Base-by-base conservation (phyloP, 2,797 vertebrate species). In the Dipus sagitta region DNA sequence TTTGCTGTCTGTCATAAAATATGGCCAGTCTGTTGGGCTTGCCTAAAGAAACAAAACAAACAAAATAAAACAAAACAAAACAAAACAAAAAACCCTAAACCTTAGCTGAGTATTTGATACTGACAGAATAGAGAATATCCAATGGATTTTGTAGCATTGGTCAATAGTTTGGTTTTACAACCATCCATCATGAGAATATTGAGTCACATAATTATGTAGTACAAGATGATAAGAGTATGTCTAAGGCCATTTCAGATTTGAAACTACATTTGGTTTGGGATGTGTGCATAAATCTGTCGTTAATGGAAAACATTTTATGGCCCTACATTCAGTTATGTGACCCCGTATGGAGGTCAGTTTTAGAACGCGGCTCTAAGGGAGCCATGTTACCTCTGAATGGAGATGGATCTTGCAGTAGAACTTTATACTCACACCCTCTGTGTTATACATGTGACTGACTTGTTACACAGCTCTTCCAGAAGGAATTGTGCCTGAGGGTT, bases 361-460 rank as follows among this genome's bases (percentile, higher is more conserved):
- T 60, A 62, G 77, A 62, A 79, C n/a, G 32, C 54, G 54, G 21
- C 77, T 32, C 21, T 10, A 18, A 30, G 71, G 20, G 28, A 12
- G 30, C 11, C 21, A 0, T 4, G 6, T 23, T 38, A 10, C 62
- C 42, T 38, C 23, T 14, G 38, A 67, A 24, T 28, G 18, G 28
- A 70, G 64, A 62, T 38, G 4, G 30, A 54, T 30, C 9, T 32
- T 67, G 34, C 24, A 10, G 64, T 15, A 2, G 12, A 28, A 15
- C 3, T 2, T 9, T 0, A 0, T 26, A 20, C 2, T 11, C 14
- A 4, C 2, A 1, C 42, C 28, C 34, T 91, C 84, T 60, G 6
- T 14, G 34, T 58, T 28, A n/a, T 7, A 23, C 6, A 3, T 0
- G 12, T 11, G 18, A 28, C 30, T 52, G 1, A 4, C 9, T 26